These are phyloP conservation scores for Vesta saturnalis DNA, from an alignment of 2,888 invertebrate species.

Conservation along the genomic window DNA sequence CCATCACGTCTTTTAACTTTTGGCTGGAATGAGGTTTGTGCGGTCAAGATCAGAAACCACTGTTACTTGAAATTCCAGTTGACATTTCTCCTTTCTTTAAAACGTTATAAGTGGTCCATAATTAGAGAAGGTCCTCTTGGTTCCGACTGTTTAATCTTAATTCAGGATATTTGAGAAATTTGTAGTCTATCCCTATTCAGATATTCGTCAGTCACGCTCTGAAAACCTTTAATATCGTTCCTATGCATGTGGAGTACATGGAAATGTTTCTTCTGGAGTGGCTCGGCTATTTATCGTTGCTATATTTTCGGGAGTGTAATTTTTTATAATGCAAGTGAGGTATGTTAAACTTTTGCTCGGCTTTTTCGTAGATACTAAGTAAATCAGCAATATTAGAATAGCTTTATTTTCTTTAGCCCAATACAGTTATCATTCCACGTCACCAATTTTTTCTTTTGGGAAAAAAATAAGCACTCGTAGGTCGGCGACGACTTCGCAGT, in stretches of 20 bases:
- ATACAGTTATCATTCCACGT: constrained; percentile 11
- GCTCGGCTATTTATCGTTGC: constrained; percentile 20
- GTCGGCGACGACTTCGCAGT: too few species aligned
- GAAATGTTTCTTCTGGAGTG: constrained; percentile 12
- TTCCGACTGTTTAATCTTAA: neutral
- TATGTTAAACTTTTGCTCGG: constrained; percentile 19
- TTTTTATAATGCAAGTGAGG: constrained; percentile 16
- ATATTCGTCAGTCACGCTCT: neutral
- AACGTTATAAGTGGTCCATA: neutral
- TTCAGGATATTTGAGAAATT: neutral
- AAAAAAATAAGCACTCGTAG: too few species aligned
- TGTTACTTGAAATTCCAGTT: too few species aligned
- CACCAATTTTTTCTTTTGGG: neutral
- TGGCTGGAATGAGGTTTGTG: too few species aligned
- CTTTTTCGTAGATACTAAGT: constrained; percentile 15
- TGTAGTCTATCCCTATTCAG: neutral
- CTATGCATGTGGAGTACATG: neutral
- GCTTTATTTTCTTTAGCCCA: constrained; percentile 12
- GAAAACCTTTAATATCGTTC: neutral
- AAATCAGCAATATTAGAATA: constrained; percentile 6
- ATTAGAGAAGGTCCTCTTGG: neutral
- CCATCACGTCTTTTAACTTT: too few species aligned
- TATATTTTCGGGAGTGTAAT: constrained; percentile 13
- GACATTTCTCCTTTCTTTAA: neutral
- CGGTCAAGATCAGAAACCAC: too few species aligned